These are phyloP conservation scores for Siniperca obscura DNA, from an alignment of 2,797 vertebrate species.

Conservation along the genomic window DNA sequence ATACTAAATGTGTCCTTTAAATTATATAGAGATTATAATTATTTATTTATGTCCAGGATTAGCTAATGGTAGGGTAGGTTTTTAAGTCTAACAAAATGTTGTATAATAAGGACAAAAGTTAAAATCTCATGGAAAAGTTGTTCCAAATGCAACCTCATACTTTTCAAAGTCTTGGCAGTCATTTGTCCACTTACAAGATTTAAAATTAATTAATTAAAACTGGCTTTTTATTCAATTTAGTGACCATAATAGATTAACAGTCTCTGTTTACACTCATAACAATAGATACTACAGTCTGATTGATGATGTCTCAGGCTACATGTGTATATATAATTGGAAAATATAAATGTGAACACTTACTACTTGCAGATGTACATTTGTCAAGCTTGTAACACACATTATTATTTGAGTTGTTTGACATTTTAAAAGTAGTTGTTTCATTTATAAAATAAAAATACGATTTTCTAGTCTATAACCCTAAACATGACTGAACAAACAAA, in stretches of 20 bases:
- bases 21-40: background rate
- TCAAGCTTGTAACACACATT: background rate
- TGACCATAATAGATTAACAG: no score
- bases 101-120: background rate
- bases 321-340: background rate
- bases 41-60: background rate
- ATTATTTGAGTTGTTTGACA: background rate
- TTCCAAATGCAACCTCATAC: background rate
- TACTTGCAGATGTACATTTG: background rate
- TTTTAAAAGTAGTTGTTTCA: background rate
- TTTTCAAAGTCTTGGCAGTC: background rate
- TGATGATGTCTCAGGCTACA: background rate
- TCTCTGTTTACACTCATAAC: background rate
- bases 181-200: no score
- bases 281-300: background rate
- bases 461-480: no score
- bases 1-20: background rate
- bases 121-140: background rate
- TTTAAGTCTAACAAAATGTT: background rate
- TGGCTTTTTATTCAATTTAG: background rate
- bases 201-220: background rate
- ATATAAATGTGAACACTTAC: background rate
- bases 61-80: background rate
- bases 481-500: no score
- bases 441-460: background rate